These are phyloP conservation scores for Hipposideros armiger DNA, from an alignment of 2,113 vertebrate genomes.

Conservation along the genomic window DNA sequence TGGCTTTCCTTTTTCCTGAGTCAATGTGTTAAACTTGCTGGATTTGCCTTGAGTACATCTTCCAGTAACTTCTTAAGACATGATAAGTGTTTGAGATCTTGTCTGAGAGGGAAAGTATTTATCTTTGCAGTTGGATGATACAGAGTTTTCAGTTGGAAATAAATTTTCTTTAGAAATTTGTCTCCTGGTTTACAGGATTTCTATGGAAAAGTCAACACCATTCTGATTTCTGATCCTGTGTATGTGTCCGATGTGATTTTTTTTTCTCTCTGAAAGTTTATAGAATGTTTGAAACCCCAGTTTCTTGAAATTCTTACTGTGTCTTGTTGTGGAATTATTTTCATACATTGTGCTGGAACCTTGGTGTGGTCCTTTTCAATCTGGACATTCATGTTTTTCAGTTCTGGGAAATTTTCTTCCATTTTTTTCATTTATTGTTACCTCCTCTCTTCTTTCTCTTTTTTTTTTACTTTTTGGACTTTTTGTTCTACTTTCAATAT, in stretches of 20 bases:
- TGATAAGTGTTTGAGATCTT: background rate
- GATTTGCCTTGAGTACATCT: background rate
- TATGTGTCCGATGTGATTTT: background rate
- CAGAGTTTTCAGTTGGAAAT: background rate
- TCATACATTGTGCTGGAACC: background rate
- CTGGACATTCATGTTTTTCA: background rate
- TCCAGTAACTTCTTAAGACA: background rate
- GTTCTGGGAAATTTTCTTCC: conserved; percentile 15
- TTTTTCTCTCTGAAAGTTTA: background rate
- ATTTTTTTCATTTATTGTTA: background rate
- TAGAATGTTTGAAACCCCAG: background rate
- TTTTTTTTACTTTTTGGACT: background rate
- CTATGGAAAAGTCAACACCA: background rate
- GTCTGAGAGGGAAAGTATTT: conserved; percentile 2
- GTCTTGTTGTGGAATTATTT: background rate
- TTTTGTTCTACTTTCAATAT: conserved; percentile 7
- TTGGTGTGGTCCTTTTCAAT: background rate
- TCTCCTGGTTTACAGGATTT: background rate
- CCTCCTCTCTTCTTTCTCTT: background rate
- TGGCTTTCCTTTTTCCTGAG: background rate
- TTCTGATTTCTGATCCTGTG: background rate
- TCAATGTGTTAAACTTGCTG: background rate
- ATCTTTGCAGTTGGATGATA: background rate
- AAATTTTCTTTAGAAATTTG: background rate
- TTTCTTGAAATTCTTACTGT: background rate